phyloP scores from a whole-genome alignment of 2,797 vertebrate genomes.

The Melopsittacus undulatus region DNA sequence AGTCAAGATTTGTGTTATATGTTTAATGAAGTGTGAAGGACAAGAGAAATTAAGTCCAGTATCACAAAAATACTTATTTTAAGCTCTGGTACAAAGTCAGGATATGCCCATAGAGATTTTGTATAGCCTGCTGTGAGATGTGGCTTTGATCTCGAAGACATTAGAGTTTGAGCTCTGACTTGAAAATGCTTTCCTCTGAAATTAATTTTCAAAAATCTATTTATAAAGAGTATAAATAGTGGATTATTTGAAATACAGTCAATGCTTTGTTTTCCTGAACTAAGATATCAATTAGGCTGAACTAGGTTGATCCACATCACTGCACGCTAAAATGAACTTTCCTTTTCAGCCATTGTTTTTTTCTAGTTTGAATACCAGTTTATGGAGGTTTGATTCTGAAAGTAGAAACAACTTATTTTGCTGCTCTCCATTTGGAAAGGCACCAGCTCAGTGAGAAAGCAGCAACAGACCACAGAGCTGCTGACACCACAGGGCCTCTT shows the following conservation, averaged over 20 bases:
- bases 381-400: constrained; percentile 25
- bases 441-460: not conserved
- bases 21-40: not conserved
- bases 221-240: not conserved
- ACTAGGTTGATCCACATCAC: constrained; percentile 10
- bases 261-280: constrained; percentile 33
- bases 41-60: not conserved
- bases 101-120: not conserved
- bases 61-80: not conserved
- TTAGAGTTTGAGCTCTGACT: not conserved
- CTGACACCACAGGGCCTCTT: not conserved
- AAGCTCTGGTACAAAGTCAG: not conserved
- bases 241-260: constrained; percentile 22
- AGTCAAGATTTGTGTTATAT: not conserved
- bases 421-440: not conserved
- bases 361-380: constrained; percentile 21
- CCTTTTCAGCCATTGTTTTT: constrained; percentile 13
- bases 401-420: constrained; percentile 32
- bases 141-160: not conserved
- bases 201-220: not conserved
- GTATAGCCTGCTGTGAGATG: not conserved
- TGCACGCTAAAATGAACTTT: constrained; percentile 14
- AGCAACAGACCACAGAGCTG: not conserved
- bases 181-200: constrained; percentile 12
- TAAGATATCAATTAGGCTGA: constrained; percentile 8